Conservation (phyloP, 2,113 vertebrate genomes). For the Hemiscyllium ocellatum region DNA sequence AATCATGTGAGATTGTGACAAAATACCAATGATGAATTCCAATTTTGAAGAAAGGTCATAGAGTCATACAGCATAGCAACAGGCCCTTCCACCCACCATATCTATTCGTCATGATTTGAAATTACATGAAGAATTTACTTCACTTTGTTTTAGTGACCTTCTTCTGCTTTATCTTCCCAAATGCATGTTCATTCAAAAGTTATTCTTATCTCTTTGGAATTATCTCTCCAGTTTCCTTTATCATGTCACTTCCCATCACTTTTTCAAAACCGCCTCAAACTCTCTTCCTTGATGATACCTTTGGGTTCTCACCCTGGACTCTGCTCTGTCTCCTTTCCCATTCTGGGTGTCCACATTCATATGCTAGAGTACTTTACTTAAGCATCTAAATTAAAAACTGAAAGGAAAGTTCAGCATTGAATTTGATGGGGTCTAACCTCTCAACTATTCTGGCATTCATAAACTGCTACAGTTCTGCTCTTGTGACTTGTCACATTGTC, state of each 20-base stretch:
- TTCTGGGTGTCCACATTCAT: neutral
- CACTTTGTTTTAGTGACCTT: neutral
- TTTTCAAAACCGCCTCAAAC: neutral
- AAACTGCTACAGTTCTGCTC: neutral
- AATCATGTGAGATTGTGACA: no score
- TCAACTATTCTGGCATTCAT: neutral
- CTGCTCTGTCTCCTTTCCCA: neutral
- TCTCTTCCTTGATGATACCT: neutral
- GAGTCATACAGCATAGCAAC: no score
- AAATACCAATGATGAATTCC: no score
- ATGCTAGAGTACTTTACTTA: neutral
- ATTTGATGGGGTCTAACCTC: neutral
- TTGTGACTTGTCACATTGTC: conserved; percentile 21
- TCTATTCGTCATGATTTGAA: neutral
- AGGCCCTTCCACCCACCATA: no score
- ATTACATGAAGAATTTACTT: neutral
- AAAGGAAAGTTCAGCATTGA: neutral
- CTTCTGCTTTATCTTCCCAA: neutral
- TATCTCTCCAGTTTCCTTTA: neutral
- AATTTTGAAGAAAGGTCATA: no score
- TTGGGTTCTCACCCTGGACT: neutral
- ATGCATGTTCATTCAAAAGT: neutral
- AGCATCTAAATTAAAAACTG: neutral
- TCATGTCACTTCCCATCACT: no score
- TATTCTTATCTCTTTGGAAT: neutral